Conservation (phyloP, 2,113 vertebrate genomes). For the Salminus brasiliensis region DNA sequence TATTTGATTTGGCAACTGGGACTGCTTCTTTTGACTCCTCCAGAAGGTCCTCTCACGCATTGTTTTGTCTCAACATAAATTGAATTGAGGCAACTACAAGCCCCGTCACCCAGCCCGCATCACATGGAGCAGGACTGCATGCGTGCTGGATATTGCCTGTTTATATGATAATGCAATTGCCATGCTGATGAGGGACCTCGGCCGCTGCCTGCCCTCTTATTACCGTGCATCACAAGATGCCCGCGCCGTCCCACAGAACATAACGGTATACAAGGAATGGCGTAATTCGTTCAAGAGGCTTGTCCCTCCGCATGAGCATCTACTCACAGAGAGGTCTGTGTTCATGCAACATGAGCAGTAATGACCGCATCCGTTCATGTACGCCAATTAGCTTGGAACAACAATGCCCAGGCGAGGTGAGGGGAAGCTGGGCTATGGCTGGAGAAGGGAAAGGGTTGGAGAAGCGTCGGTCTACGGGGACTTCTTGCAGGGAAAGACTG, state of each 20-base stretch:
- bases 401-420: slow-evolving; percentile 15
- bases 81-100: slow-evolving; percentile 41
- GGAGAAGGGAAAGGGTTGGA: slow-evolving; percentile 10
- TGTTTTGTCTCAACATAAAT: slow-evolving; percentile 25
- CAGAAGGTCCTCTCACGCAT: slow-evolving; percentile 13
- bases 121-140: slow-evolving; percentile 35
- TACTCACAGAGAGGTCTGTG: neutral
- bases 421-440: slow-evolving; percentile 25
- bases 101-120: slow-evolving; percentile 18
- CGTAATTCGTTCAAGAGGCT: neutral
- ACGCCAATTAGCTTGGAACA: slow-evolving; percentile 30
- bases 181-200: slow-evolving; percentile 43
- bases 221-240: neutral
- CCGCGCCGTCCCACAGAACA: neutral
- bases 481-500: slow-evolving; percentile 7
- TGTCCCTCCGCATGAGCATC: neutral
- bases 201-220: slow-evolving; percentile 8
- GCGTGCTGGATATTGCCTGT: slow-evolving; percentile 47
- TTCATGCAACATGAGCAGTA: neutral
- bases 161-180: slow-evolving; percentile 58
- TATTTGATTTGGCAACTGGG: neutral
- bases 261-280: neutral
- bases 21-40: slow-evolving; percentile 19
- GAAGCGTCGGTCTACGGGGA: slow-evolving; percentile 36
- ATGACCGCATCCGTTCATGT: neutral